Evolutionary conservation across 2,113 vertebrate genomes (phyloP).

Genomic region (Lonchura striata): DNA sequence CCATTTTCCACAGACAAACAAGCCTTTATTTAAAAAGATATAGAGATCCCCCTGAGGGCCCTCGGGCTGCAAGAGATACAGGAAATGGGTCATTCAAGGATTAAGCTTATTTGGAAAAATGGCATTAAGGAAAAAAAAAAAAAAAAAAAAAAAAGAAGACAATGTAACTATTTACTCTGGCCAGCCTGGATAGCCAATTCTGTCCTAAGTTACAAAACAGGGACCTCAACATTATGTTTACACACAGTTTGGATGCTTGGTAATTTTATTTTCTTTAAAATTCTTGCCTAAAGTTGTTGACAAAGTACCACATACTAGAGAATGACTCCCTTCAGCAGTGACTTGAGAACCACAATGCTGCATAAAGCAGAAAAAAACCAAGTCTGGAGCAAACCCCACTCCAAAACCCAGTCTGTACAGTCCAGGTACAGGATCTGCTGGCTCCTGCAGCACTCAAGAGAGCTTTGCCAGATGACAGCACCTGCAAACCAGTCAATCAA

Average conservation of each 20-base stretch:
- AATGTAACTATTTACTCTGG: conserved; percentile 41
- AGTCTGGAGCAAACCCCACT: not conserved
- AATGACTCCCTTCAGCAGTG: not conserved
- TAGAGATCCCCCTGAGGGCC: conserved; percentile 13
- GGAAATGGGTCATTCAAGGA: conserved; percentile 41
- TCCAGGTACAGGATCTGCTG: not conserved
- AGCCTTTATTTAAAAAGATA: conserved; percentile 51
- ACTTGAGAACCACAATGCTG: not conserved
- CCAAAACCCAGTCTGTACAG: not conserved
- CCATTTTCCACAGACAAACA: conserved; percentile 27
- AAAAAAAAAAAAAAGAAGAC: not conserved
- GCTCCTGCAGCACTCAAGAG: not conserved
- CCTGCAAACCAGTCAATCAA: not conserved
- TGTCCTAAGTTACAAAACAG: not conserved
- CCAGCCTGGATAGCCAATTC: not conserved
- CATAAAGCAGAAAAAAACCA: not conserved
- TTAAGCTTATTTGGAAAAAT: conserved; percentile 46
- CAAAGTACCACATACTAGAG: not conserved
- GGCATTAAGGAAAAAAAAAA: not conserved
- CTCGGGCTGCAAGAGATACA: conserved; percentile 38
- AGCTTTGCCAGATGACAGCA: not conserved
- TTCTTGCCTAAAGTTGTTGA: not conserved
- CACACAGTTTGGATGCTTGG: not conserved
- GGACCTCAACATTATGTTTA: not conserved
- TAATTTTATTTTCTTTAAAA: not conserved